phyloP scores from a whole-genome alignment of 2,888 invertebrate species.

The Ischnus inquisitorius region DNA sequence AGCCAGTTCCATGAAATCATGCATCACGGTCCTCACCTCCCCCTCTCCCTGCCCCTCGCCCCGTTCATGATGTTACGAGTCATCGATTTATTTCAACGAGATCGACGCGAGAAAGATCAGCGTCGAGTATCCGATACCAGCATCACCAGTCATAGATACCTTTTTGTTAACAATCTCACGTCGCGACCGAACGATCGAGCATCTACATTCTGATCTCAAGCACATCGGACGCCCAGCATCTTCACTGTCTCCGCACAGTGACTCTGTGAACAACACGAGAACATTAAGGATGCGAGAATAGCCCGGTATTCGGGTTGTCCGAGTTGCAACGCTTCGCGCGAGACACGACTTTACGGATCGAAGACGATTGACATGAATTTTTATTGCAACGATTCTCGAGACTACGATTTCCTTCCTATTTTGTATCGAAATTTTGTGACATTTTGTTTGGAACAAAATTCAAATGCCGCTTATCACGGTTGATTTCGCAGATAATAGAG shows the following conservation, averaged over 20 bases:
- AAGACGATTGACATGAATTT: not conserved
- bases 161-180: constrained; percentile 17
- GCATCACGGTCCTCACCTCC: constrained; percentile 74
- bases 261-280: not conserved
- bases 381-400: not conserved
- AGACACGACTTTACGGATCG: not conserved
- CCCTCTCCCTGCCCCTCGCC: not conserved
- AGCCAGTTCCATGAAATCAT: constrained; percentile 82
- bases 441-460: not conserved
- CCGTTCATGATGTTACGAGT: constrained; percentile 69
- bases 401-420: not conserved
- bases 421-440: not conserved
- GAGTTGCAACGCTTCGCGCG: not conserved
- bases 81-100: constrained; percentile 78
- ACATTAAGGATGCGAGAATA: not conserved
- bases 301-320: not conserved
- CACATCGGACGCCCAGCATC: constrained; percentile 1
- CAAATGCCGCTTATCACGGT: no score
- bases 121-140: constrained; percentile 15
- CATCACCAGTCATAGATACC: constrained; percentile 6
- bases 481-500: no score
- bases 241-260: not conserved
- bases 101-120: constrained; percentile 36
- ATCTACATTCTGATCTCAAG: constrained; percentile 12
- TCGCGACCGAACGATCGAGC: constrained; percentile 4